phyloP scores from a whole-genome alignment of 2,888 invertebrate genomes.

The Melinaea marsaeus region DNA sequence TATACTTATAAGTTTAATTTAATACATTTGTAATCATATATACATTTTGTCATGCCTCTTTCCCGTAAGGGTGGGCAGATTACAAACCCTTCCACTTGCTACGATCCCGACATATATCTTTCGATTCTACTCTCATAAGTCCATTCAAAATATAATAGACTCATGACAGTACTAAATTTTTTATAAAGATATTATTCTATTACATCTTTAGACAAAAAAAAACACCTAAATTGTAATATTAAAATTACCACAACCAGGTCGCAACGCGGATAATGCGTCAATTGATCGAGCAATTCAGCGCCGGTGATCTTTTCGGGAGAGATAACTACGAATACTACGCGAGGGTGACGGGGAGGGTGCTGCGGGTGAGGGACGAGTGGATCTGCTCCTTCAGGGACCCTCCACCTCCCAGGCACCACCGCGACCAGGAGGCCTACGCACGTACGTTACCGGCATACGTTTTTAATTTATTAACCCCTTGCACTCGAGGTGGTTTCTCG shows the following conservation, averaged over 20 bases:
- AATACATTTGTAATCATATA: too few relatives aligned
- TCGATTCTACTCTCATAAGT: too few relatives aligned
- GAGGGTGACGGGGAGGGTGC: conserved; percentile 93
- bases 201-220: too few relatives aligned
- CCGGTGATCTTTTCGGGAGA: conserved; percentile 95
- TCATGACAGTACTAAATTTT: too few relatives aligned
- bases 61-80: too few relatives aligned
- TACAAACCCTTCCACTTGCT: too few relatives aligned
- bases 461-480: neutral
- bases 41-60: too few relatives aligned
- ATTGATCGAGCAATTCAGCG: conserved; percentile 97
- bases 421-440: conserved; percentile 82
- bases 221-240: neutral
- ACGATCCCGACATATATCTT: too few relatives aligned
- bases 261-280: conserved; percentile 98
- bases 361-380: conserved; percentile 96
- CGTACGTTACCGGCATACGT: conserved; percentile 61
- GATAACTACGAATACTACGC: conserved; percentile 98
- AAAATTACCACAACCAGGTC: conserved; percentile 76
- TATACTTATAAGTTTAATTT: too few relatives aligned
- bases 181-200: too few relatives aligned
- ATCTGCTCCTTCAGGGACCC: conserved; percentile 96
- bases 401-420: conserved; percentile 81
- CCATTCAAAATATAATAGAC: too few relatives aligned
- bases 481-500: too few relatives aligned